Conservation (phyloP, 30 jellyfish, hydroid and myxozoan species). For the Hydractinia symbiolongicarpus region DNA sequence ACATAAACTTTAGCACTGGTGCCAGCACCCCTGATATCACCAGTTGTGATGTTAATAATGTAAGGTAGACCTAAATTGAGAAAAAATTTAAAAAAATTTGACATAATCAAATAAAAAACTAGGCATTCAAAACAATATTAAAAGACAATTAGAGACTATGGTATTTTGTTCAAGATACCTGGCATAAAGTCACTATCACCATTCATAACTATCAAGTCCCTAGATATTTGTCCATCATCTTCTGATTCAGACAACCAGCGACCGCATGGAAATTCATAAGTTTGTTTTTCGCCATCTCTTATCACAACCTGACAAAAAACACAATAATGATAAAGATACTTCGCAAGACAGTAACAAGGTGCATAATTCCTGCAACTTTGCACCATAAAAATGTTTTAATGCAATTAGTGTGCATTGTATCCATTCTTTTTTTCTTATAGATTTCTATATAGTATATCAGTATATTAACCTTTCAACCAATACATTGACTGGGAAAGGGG, state of each 20-base stretch:
- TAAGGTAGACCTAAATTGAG: slow-evolving; percentile 58
- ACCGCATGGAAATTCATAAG: slow-evolving; percentile 75
- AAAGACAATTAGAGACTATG: background rate
- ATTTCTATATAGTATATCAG: no score
- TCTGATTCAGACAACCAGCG: slow-evolving; percentile 94
- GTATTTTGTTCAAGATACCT: slow-evolving; percentile 18
- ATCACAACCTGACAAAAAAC: slow-evolving; percentile 51
- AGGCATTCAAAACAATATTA: background rate
- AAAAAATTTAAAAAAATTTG: background rate
- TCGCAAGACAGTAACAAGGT: no score
- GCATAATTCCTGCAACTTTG: no score
- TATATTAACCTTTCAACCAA: no score
- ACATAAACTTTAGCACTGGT: slow-evolving; percentile 91
- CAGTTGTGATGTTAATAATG: slow-evolving; percentile 83
- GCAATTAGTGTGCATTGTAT: no score
- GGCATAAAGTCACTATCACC: slow-evolving; percentile 17
- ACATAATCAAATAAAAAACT: background rate
- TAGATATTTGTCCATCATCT: slow-evolving; percentile 94
- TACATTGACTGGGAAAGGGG: no score
- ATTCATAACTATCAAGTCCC: slow-evolving; percentile 55
- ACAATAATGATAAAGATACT: background rate
- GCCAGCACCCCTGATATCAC: slow-evolving; percentile 92
- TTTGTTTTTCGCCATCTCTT: slow-evolving; percentile 52
- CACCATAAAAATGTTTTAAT: no score
- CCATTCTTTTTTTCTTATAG: no score